Conservation (phyloP, 2,113 vertebrate genomes). For the Corythoichthys haematopterus region DNA sequence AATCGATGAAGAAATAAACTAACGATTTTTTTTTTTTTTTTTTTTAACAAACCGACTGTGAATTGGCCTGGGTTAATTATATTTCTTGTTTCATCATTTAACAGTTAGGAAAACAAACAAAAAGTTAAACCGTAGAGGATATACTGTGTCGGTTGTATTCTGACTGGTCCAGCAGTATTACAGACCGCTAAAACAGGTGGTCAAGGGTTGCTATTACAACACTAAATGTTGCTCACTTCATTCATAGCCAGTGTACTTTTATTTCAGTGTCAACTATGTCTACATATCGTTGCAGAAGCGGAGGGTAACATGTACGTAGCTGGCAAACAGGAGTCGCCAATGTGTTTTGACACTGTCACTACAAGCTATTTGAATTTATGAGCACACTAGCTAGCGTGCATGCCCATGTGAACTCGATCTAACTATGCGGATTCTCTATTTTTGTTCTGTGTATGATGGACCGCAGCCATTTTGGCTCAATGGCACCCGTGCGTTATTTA, state of each 20-base stretch:
- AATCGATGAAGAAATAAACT: too few relatives aligned
- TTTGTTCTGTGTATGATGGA: slow-evolving; percentile 33
- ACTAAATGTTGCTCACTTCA: background rate
- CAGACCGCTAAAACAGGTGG: slow-evolving; percentile 6
- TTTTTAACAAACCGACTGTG: too few relatives aligned
- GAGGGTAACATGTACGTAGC: background rate
- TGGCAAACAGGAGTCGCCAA: background rate
- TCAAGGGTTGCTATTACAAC: background rate
- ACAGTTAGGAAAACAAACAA: background rate
- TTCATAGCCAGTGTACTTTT: background rate
- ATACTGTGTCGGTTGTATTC: background rate
- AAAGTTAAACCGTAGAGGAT: background rate
- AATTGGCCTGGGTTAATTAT: background rate
- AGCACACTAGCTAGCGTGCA: slow-evolving; percentile 22
- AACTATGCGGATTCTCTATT: slow-evolving; percentile 52
- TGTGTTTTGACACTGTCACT: slow-evolving; percentile 5
- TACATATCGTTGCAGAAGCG: background rate
- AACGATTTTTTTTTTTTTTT: too few relatives aligned
- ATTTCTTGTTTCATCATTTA: background rate
- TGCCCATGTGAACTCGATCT: slow-evolving; percentile 49
- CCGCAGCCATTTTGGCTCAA: slow-evolving; percentile 26
- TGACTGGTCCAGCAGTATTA: background rate
- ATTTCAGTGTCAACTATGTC: background rate
- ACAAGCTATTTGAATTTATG: slow-evolving; percentile 27
- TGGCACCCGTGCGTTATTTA: slow-evolving; percentile 52